Base-by-base conservation (phyloP, 2,888 invertebrate species). In the Temnothorax unifasciatus region DNA sequence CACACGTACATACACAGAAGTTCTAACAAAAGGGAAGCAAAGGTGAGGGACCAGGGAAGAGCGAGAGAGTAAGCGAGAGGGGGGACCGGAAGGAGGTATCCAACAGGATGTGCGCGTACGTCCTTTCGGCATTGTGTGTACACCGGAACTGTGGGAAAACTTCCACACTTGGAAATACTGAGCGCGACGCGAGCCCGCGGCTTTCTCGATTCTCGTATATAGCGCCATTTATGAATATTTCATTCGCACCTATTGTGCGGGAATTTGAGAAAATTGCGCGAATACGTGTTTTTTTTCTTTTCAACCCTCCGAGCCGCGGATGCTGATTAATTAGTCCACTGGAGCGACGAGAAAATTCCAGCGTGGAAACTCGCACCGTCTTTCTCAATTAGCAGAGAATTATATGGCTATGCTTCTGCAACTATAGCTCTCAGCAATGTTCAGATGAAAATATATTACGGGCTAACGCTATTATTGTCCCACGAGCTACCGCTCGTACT, bases 91-190 rank as follows among this genome's bases (percentile, higher is more conserved):
- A 93, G 91, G 89, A 91, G 91, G 85, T 86, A 88, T 88, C 88
- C 89, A 88, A 91, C 93, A 92, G 93, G 93, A 93, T 92, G 68
- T 69, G 90, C 89, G 90, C 89, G 89, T 83, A 79, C 91, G 92
- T 92, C 92, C 92, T 91, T 92, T 90, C 89, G 90, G 88, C 85
- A 92, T 92, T 93, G 92, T 92, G 85, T 83, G 77, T 82, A 69
- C 83, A 92, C 93, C 93, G 93, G 93, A 93, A 93, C 92, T 93
- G 93, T 93, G 93, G 93, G 93, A 93, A 93, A 93, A 92, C 92
- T 91, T 92, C 89, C 92, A 92, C 90, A 92, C 87, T 91, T 75
- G 85, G 83, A 59, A 59, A 59, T 71, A 47, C 18, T 29, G 34
- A 15, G 38, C 64, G 64, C 84, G 81, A 86, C 59, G 66, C 44